phyloP scores from a whole-genome alignment of 2,888 invertebrate species.

The Aromia moschata region DNA sequence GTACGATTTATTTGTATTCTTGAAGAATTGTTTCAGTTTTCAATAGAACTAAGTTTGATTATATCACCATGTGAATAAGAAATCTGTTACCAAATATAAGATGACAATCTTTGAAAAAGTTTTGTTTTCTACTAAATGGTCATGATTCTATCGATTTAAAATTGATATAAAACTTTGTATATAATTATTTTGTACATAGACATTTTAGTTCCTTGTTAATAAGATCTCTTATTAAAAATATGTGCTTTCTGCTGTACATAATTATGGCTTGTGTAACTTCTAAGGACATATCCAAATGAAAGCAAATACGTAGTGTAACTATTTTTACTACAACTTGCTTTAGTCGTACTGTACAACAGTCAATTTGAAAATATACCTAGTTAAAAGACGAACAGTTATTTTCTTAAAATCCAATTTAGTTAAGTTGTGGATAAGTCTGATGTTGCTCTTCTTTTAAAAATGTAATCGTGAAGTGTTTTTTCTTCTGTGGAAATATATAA shows the following conservation, averaged over 20 bases:
- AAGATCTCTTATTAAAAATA: slow-evolving; percentile 21
- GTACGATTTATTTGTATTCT: too few species aligned
- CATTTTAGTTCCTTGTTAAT: slow-evolving; percentile 23
- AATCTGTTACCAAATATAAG: slow-evolving; percentile 11
- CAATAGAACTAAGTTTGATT: too few species aligned
- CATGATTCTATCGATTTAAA: slow-evolving; percentile 9
- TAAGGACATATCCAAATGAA: slow-evolving; percentile 19
- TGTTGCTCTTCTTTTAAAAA: slow-evolving; percentile 15
- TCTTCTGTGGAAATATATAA: slow-evolving; percentile 5
- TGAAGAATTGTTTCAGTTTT: too few species aligned
- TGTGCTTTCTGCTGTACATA: slow-evolving; percentile 24
- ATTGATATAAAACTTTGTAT: slow-evolving; percentile 20
- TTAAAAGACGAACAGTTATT: neutral
- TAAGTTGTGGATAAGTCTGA: slow-evolving; percentile 11
- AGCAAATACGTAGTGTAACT: neutral
- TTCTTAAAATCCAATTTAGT: slow-evolving; percentile 5
- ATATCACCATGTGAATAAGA: slow-evolving; percentile 7
- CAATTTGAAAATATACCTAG: slow-evolving; percentile 1
- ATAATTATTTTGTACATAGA: slow-evolving; percentile 22
- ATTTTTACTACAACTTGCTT: slow-evolving; percentile 17
- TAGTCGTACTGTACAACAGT: slow-evolving; percentile 1
- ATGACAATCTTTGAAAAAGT: slow-evolving; percentile 8
- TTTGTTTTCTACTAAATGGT: neutral
- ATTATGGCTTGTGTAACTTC: slow-evolving; percentile 21
- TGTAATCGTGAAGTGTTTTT: neutral